These are phyloP conservation scores for Steatocranus sp. DNA, from an alignment of 2,797 vertebrate genomes.

Conservation along the genomic window DNA sequence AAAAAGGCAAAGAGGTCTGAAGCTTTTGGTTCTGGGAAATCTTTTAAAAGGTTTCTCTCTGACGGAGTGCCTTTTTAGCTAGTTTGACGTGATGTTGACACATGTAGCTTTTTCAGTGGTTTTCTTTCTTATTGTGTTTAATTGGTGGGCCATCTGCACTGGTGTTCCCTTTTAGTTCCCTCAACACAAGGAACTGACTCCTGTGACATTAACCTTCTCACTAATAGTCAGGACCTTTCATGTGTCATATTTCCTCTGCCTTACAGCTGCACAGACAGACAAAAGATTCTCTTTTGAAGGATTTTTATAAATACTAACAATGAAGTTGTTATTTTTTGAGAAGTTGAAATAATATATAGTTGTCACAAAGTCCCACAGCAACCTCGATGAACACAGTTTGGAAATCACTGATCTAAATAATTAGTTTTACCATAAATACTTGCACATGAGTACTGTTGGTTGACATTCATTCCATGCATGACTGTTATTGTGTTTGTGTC, in stretches of 20 bases:
- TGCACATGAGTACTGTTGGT: not conserved
- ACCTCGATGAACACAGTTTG: not conserved
- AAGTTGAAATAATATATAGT: not conserved
- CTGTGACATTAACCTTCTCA: not conserved
- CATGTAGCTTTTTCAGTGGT: not conserved
- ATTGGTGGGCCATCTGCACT: not conserved
- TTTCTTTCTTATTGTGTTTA: not conserved
- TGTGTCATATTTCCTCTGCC: not conserved
- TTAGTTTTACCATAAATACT: not conserved
- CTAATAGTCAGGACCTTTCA: not conserved
- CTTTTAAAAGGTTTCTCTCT: not conserved
- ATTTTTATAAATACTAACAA: not conserved
- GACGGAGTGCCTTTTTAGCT: not conserved
- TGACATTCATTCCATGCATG: not conserved
- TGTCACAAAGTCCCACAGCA: not conserved
- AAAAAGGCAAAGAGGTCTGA: not conserved
- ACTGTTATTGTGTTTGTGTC: conserved; percentile 27
- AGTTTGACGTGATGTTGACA: not conserved
- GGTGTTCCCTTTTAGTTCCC: not conserved
- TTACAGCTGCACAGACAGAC: not conserved
- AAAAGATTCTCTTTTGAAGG: not conserved
- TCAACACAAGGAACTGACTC: not conserved
- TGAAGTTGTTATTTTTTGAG: not conserved
- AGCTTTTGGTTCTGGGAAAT: not conserved
- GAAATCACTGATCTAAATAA: not conserved